phyloP scores from a whole-genome alignment of 1,140 invertebrate genomes.

The Drosophila parvula region DNA sequence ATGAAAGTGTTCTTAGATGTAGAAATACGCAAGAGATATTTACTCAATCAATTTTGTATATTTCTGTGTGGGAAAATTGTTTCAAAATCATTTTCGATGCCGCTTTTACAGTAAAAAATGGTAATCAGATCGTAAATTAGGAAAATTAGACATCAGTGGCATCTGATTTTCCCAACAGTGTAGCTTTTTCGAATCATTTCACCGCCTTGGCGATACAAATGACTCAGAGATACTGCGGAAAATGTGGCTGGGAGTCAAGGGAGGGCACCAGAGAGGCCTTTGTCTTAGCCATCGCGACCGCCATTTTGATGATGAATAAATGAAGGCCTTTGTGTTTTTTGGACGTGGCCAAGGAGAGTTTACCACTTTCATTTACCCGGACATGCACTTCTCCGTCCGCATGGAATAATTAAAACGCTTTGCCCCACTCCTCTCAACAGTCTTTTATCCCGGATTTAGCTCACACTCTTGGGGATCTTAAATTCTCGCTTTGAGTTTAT shows the following conservation, averaged over 20 bases:
- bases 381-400: slow-evolving; percentile 39
- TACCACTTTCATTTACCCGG: slow-evolving; percentile 75
- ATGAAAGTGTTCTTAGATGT: no score
- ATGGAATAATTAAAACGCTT: slow-evolving; percentile 65
- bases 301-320: slow-evolving; percentile 81
- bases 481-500: slow-evolving; percentile 15
- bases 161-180: not conserved
- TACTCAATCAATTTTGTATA: not conserved
- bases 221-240: slow-evolving; percentile 35
- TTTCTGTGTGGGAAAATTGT: no score
- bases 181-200: slow-evolving; percentile 28
- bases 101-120: no score
- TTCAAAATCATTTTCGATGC: no score
- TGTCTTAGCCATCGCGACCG: slow-evolving; percentile 68
- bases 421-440: not conserved
- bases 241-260: not conserved
- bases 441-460: not conserved
- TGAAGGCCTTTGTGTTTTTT: slow-evolving; percentile 70
- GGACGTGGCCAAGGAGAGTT: slow-evolving; percentile 50
- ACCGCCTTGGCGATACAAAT: slow-evolving; percentile 47
- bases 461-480: slow-evolving; percentile 1
- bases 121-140: not conserved
- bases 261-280: slow-evolving; percentile 27
- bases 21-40: not conserved
- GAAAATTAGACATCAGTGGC: no score